Conservation (phyloP, 1,140 invertebrate genomes). For the Chelonus insularis region DNA sequence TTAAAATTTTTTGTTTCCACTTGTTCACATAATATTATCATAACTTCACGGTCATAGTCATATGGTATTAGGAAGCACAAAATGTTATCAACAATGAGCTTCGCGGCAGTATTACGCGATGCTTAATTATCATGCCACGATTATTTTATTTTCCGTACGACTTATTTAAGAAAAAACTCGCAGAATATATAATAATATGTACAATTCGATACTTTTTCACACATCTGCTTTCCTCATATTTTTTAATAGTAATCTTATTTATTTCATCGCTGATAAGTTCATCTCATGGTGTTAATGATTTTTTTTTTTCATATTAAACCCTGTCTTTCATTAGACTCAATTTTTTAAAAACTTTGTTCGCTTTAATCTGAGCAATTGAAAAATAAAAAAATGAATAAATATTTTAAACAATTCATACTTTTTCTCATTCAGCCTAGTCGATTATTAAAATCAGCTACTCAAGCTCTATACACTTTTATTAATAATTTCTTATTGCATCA, state of each 20-base stretch:
- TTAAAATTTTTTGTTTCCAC: not conserved
- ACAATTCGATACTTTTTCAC: not conserved
- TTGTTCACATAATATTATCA: not conserved
- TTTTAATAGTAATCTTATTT: not conserved
- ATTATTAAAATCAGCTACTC: not conserved
- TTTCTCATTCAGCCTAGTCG: no score
- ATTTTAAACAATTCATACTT: no score
- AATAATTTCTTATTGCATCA: constrained; percentile 1
- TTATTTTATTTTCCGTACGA: not conserved
- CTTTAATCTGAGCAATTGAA: not conserved
- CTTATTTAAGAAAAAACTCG: not conserved
- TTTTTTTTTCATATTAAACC: not conserved
- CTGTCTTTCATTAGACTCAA: not conserved
- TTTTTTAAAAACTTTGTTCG: not conserved
- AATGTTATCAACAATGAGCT: constrained; percentile 8
- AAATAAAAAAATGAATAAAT: not conserved
- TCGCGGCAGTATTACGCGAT: not conserved
- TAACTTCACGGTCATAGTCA: not conserved
- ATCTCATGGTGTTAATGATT: not conserved
- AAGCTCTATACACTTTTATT: constrained; percentile 23
- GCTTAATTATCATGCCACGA: not conserved
- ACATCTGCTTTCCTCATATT: not conserved
- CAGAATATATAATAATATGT: not conserved
- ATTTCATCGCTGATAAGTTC: not conserved
- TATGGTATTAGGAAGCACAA: constrained; percentile 1